Conservation (phyloP, 2,797 vertebrate genomes). For the Hirundo rustica region DNA sequence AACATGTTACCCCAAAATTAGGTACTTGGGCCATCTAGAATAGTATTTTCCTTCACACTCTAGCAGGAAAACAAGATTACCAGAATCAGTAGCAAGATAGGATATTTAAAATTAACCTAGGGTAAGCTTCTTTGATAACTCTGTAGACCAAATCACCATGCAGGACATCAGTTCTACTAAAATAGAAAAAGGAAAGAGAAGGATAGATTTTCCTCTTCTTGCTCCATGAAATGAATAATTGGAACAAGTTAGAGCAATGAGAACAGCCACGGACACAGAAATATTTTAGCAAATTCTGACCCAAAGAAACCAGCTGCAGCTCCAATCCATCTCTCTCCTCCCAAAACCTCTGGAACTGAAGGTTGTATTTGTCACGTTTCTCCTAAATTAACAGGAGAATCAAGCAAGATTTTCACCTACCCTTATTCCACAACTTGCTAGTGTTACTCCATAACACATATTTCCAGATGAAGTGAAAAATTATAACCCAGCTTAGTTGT, state of each 20-base stretch:
- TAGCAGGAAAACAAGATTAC: neutral
- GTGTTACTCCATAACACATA: neutral
- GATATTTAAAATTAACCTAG: neutral
- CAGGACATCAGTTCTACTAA: neutral
- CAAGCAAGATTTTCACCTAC: neutral
- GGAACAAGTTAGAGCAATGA: neutral
- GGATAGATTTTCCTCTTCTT: neutral
- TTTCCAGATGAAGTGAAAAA: neutral
- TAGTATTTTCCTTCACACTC: neutral
- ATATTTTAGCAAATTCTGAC: neutral
- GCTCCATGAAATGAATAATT: neutral
- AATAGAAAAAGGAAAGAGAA: neutral
- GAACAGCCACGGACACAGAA: neutral
- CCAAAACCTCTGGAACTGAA: neutral
- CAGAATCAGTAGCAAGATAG: neutral
- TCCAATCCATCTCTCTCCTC: neutral
- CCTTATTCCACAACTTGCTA: neutral
- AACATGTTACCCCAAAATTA: neutral
- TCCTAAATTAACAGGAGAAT: neutral
- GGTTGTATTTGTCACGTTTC: neutral
- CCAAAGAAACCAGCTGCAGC: neutral
- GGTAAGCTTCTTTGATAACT: neutral
- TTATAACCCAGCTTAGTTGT: neutral
- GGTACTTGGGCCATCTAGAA: neutral
- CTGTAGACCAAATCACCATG: neutral